Percentiles rank a stretch among this genome's conserved stretches.
These are phyloP conservation scores for Nomia melanderi DNA, from an alignment of 1,140 invertebrate genomes.

Conservation along the genomic window DNA sequence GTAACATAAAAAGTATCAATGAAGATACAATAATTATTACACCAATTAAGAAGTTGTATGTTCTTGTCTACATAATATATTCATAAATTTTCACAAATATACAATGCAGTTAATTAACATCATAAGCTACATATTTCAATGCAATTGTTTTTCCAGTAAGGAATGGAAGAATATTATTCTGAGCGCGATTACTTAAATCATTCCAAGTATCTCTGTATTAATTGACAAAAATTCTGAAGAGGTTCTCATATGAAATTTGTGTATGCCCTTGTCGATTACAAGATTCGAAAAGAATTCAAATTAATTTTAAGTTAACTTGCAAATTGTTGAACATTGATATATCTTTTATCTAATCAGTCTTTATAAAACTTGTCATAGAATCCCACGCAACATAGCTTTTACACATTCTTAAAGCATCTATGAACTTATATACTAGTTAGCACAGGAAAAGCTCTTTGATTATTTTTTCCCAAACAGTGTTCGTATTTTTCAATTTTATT, in stretches of 20 bases:
- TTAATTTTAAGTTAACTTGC: slow-evolving; percentile 26
- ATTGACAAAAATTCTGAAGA: slow-evolving; percentile 14
- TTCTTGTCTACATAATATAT: slow-evolving; percentile 42
- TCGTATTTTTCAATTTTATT: slow-evolving; percentile 39
- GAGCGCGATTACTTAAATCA: slow-evolving; percentile 23
- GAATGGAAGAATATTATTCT: slow-evolving; percentile 43
- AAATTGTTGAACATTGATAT: slow-evolving; percentile 31
- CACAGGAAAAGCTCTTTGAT: slow-evolving; percentile 39
- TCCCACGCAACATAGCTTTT: slow-evolving; percentile 32
- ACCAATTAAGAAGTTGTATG: slow-evolving; percentile 30
- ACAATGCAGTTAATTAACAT: slow-evolving; percentile 45
- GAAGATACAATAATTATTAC: slow-evolving; percentile 11
- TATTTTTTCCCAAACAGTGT: slow-evolving; percentile 16
- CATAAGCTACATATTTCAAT: slow-evolving; percentile 33
- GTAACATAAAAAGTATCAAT: slow-evolving; percentile 21
- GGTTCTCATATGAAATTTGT: slow-evolving; percentile 11
- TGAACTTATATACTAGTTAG: slow-evolving; percentile 46
- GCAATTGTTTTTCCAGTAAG: slow-evolving; percentile 21
- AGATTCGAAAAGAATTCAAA: slow-evolving; percentile 15
- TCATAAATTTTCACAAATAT: slow-evolving; percentile 45
- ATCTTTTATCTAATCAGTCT: slow-evolving; percentile 49
- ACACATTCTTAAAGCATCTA: slow-evolving; percentile 42
- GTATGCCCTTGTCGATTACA: slow-evolving; percentile 7
- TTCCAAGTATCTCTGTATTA: slow-evolving; percentile 18
- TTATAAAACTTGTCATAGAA: slow-evolving; percentile 45